Percentiles rank a stretch among this genome's conserved stretches.
These are phyloP conservation scores for Antennarius maculatus DNA, from an alignment of 2,797 vertebrate genomes.

Conservation along the genomic window DNA sequence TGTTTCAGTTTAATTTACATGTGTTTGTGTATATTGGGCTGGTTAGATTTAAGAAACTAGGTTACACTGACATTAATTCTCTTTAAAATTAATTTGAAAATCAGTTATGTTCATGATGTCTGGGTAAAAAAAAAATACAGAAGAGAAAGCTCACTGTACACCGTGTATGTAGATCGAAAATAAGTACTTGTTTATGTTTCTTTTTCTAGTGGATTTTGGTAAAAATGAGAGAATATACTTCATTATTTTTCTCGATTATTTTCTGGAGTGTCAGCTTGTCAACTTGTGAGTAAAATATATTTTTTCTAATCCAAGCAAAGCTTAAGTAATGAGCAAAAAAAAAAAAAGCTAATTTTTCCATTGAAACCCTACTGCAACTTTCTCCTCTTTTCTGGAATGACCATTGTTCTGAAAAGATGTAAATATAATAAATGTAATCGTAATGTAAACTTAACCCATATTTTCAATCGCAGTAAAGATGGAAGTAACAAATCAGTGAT, in stretches of 20 bases:
- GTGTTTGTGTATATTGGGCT: neutral
- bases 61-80: neutral
- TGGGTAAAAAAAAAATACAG: too few relatives aligned
- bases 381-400: neutral
- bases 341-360: too few relatives aligned
- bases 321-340: too few relatives aligned
- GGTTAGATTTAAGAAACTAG: neutral
- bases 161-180: neutral
- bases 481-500: too few relatives aligned
- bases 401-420: too few relatives aligned
- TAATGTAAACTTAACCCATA: too few relatives aligned
- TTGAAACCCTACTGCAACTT: too few relatives aligned
- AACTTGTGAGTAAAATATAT: constrained; percentile 68
- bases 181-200: neutral
- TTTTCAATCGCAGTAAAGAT: too few relatives aligned
- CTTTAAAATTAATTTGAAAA: neutral
- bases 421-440: too few relatives aligned
- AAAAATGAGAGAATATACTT: constrained; percentile 26
- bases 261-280: constrained; percentile 15
- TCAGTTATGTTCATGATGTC: too few relatives aligned
- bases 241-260: constrained; percentile 5
- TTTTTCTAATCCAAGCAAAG: neutral
- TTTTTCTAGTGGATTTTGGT: constrained; percentile 5
- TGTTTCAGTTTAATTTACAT: too few relatives aligned
- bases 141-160: too few relatives aligned